Base-by-base conservation (phyloP, 2,113 vertebrate genomes). In the Perca schrenkii region DNA sequence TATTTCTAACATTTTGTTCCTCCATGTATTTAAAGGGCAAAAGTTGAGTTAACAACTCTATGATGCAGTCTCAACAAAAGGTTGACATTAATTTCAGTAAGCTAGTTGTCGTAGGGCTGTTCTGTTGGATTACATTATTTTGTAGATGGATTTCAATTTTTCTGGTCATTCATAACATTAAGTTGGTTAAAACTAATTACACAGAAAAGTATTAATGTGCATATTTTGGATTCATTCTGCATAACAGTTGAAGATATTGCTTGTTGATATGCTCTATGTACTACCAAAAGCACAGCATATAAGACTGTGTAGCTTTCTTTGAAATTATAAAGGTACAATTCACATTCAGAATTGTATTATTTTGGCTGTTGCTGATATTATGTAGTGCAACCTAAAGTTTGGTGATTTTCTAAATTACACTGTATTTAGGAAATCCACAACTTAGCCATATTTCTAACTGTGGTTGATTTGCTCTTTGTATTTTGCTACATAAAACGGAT, bases 401-500 rank as follows among this genome's bases (percentile, higher is more conserved):
- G 8, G 13, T 56, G 43, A 15, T 36, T 67, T 56, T 74, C 8
- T 17, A 43, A 43, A 58, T 28, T 56, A 53, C 65, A 49, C 13
- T 49, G n/a, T 49, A 28, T 82, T 69, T 49, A 54, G 15, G n/a
- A 25, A 67, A 60, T 50, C 36, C n/a, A 50, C 2, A 43, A 57
- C 5, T 52, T 40, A 79, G 77, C 73, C 73, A 78, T 63, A 58
- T 85, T 79, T 72, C 36, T 67, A 50, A 50, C 53, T 69, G 34
- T 79, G 22, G 40, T 76, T 60, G 67, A 63, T 86, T 78, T 86
- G 68, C 73, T 57, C 58, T 80, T 78, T 84, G 8, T 40, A 63
- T 90, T 92, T 88, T 82, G 74, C 84, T 73, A 43, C 58, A 73
- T 84, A 77, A 77, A 76, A 85, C 31, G 8, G 80, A 89, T 91